These are phyloP conservation scores for Pangasius mekongensis DNA, from an alignment of 2,797 vertebrate genomes.

Conservation along the genomic window DNA sequence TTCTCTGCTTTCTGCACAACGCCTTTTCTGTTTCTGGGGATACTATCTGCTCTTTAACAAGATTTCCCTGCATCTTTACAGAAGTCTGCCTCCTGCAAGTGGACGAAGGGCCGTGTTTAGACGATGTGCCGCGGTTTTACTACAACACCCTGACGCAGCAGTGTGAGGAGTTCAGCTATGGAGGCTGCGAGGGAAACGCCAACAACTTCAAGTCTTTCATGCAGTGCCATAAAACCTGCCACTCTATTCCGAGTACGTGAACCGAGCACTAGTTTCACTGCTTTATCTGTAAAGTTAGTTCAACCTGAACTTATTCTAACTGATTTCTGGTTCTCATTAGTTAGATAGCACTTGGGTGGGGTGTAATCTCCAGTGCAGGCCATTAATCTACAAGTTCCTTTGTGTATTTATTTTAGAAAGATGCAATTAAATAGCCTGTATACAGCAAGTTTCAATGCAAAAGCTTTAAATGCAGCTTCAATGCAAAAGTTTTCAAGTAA, in stretches of 20 bases:
- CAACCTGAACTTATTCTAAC: background rate
- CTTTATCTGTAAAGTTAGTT: background rate
- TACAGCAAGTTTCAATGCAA: background rate
- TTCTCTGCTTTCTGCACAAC: background rate
- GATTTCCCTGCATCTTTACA: background rate
- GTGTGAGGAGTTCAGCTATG: background rate
- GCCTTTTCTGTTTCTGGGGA: background rate
- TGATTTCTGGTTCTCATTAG: background rate
- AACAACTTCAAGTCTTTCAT: constrained; percentile 8
- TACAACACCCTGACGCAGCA: background rate
- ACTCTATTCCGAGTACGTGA: constrained; percentile 12
- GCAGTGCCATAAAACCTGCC: background rate
- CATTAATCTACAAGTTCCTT: background rate
- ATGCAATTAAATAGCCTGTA: background rate
- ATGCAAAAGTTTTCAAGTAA: background rate
- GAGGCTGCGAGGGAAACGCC: constrained; percentile 4
- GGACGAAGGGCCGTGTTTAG: constrained; percentile 11
- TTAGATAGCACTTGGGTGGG: background rate
- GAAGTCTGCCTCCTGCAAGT: constrained; percentile 11
- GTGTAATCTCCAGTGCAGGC: background rate
- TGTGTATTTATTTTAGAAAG: background rate
- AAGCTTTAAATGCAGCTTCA: background rate
- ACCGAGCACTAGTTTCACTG: background rate
- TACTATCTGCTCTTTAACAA: background rate
- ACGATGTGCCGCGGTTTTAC: background rate